phyloP scores from a whole-genome alignment of 2,113 vertebrate genomes.

The Arenaria interpres region DNA sequence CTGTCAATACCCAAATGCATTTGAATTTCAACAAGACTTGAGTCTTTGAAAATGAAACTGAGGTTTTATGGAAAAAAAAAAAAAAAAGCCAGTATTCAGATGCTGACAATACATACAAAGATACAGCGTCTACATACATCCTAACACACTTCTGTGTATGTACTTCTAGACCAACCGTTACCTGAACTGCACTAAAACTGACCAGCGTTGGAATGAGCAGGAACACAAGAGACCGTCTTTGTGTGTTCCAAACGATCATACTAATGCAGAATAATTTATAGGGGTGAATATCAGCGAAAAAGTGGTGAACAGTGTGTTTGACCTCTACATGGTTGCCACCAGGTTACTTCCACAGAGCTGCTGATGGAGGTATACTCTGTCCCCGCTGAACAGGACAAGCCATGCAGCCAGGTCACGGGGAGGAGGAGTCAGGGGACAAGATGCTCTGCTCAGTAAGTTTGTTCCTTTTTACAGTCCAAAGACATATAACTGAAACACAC shows the following conservation, averaged over 20 bases:
- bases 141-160: fast-evolving
- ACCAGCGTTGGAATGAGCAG: not conserved
- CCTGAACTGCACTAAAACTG: not conserved
- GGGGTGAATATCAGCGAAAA: not conserved
- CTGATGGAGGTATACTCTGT: too few relatives aligned
- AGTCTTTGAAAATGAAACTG: not conserved
- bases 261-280: not conserved
- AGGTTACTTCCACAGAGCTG: not conserved
- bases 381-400: not conserved
- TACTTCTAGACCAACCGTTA: not conserved
- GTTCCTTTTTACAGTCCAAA: not conserved
- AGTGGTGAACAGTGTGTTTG: not conserved
- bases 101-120: not conserved
- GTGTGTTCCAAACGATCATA: not conserved
- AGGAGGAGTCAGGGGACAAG: not conserved
- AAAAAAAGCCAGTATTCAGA: not conserved
- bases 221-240: not conserved
- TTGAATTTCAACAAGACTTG: not conserved
- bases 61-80: not conserved
- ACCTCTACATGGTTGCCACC: not conserved
- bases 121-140: not conserved
- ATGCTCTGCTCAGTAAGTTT: not conserved
- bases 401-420: not conserved
- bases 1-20: not conserved
- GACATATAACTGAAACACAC: not conserved